Evolutionary conservation across 2,888 invertebrate species (phyloP), one percentile per base, ranked within the genome.

Genomic region (Drosophila heteroneura): DNA sequence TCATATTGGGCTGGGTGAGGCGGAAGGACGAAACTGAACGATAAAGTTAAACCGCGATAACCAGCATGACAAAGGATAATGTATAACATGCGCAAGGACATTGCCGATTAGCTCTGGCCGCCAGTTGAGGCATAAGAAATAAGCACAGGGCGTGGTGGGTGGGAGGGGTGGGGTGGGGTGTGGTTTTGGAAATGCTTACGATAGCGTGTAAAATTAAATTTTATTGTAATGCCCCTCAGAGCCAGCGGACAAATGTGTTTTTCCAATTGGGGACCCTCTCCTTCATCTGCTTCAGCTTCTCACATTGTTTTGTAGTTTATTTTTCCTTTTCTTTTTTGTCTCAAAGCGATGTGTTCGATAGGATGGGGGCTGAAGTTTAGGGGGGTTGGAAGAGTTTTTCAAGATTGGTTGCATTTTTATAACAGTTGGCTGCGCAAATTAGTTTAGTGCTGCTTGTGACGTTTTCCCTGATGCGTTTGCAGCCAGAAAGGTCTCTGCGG

Each of bases 21-120:
- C 56, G 65, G 65, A n/a, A 49, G 69, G 52, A 79, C 73, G 76
- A 77, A 72, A 76, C 73, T 76, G 77, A 79, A 85, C 90, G 86
- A 86, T 86, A 89, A 87, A 90, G 84, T 89, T 86, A 82, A 87
- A 86, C 91, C 86, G 84, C 86, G 91, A 89, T 87, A 87, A 86
- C 89, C 87, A 89, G 84, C 77, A 90, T 89, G 91, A 86, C 82
- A 81, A 90, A 90, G 89, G 89, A 85, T 83, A 90, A 83, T 76
- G 83, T 72, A 76, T 76, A 89, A 70, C 83, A 76, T 73, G 65
- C 74, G 74, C 61, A 70, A 67, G 76, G 83, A 82, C 85, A 76
- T 83, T 75, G 66, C 68, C 83, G 81, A 89, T 85, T 90, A 83
- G 74, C 75, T 60, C 39, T 70, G 56, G 68, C 54, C 65, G 69